These are phyloP conservation scores for Cyrtonyx montezumae DNA, from an alignment of 2,113 vertebrate species.

Conservation along the genomic window DNA sequence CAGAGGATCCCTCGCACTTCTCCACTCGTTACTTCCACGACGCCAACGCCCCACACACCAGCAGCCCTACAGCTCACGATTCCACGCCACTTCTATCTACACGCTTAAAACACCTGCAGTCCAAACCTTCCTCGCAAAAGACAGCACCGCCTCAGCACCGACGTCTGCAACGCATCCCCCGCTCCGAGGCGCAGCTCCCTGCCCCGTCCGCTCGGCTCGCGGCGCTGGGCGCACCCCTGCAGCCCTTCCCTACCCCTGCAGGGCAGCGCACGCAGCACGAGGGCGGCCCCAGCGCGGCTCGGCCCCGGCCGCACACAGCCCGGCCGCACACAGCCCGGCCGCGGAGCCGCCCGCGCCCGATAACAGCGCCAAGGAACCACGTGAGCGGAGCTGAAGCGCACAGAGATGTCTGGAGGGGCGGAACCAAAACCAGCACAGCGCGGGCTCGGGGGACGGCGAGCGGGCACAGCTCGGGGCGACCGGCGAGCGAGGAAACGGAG, in stretches of 20 bases:
- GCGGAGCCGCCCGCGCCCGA: too few species aligned
- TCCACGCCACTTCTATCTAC: background rate
- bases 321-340: background rate
- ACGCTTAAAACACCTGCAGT: background rate
- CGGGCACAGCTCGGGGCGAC: too few species aligned
- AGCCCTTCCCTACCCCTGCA: background rate
- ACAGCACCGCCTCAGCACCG: background rate
- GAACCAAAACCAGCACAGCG: background rate
- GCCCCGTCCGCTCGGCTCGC: background rate
- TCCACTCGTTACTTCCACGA: background rate
- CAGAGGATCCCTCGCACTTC: background rate
- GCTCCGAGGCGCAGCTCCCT: accelerated
- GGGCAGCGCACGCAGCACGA: too few species aligned
- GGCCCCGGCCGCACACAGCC: background rate
- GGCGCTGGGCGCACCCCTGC: background rate
- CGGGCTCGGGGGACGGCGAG: too few species aligned
- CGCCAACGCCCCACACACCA: background rate
- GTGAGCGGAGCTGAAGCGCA: background rate
- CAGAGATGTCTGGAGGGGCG: background rate
- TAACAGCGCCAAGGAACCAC: background rate
- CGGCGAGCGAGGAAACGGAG: too few species aligned
- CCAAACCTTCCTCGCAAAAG: background rate
- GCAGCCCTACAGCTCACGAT: accelerated
- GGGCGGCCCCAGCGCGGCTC: too few species aligned
- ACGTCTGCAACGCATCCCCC: background rate